phyloP scores from a whole-genome alignment of 2,113 vertebrate genomes.

The Nematolebias whitei region DNA sequence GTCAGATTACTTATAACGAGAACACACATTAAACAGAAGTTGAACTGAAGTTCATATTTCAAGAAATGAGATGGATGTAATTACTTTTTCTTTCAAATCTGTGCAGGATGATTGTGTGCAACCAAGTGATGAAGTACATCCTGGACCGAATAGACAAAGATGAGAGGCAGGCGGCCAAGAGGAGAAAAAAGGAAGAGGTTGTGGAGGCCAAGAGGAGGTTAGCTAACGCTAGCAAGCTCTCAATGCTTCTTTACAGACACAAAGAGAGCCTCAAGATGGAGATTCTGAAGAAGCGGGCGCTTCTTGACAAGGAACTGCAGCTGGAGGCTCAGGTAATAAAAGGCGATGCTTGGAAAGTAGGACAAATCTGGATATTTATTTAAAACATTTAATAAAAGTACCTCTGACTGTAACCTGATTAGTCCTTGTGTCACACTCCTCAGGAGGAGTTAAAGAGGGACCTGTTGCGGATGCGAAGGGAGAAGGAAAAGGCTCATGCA shows the following conservation, averaged over 20 bases:
- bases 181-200: slow-evolving; percentile 92
- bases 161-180: slow-evolving; percentile 95
- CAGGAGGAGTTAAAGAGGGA: slow-evolving; percentile 95
- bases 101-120: slow-evolving; percentile 97
- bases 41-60: not conserved
- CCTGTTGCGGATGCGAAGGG: slow-evolving; percentile 87
- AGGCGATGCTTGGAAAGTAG: not conserved
- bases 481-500: slow-evolving; percentile 90
- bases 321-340: slow-evolving; percentile 91
- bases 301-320: slow-evolving; percentile 96
- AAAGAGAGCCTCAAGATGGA: slow-evolving; percentile 97
- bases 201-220: slow-evolving; percentile 95
- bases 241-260: slow-evolving; percentile 94
- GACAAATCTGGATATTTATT: not conserved
- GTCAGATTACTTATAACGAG: no score
- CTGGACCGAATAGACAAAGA: slow-evolving; percentile 99
- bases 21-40: no score
- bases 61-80: not conserved
- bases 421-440: not conserved
- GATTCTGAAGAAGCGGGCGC: slow-evolving; percentile 94
- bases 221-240: slow-evolving; percentile 93
- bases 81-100: not conserved
- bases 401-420: not conserved
- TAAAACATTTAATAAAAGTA: not conserved
- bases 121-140: slow-evolving; percentile 99